Percentiles rank a stretch among this genome's conserved stretches.
phyloP scores from a whole-genome alignment of 2,888 invertebrate genomes.

The Phaedon cochleariae region DNA sequence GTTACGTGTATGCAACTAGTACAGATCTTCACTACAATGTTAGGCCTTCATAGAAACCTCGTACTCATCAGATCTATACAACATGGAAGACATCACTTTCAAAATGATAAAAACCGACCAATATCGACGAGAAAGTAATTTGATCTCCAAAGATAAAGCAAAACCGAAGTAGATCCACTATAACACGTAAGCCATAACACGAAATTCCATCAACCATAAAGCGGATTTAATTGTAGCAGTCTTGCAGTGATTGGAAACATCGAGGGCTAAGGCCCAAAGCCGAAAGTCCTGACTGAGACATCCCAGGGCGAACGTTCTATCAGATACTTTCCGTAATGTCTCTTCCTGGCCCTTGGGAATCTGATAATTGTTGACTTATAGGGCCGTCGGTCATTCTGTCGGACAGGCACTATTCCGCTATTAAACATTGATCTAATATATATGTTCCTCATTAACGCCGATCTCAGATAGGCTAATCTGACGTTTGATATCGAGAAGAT shows the following conservation, averaged over 20 bases:
- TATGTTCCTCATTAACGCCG: conserved; percentile 49
- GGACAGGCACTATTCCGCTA: conserved; percentile 44
- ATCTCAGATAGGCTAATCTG: conserved; percentile 38
- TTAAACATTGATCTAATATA: conserved; percentile 53
- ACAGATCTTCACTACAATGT: too few species aligned
- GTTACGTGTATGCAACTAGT: too few species aligned
- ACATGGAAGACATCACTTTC: too few species aligned
- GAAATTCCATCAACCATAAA: conserved; percentile 60
- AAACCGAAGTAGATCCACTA: conserved; percentile 5
- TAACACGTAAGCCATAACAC: conserved; percentile 52
- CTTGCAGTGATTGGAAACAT: conserved; percentile 57
- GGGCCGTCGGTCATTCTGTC: conserved; percentile 57
- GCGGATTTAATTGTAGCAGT: conserved; percentile 60
- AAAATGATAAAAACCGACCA: too few species aligned
- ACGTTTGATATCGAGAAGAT: conserved; percentile 31
- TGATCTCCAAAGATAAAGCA: not conserved
- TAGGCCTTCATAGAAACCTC: too few species aligned
- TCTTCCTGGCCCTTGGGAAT: conserved; percentile 52
- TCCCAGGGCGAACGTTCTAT: conserved; percentile 41
- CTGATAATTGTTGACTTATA: conserved; percentile 60
- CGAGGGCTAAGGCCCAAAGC: conserved; percentile 42
- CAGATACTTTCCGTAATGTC: conserved; percentile 47
- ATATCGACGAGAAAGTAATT: not conserved
- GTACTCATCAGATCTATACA: too few species aligned
- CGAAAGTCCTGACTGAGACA: conserved; percentile 56